Percentiles rank a stretch among this genome's conserved stretches.
Evolutionary conservation across 2,888 invertebrate species (phyloP).

Genomic region (Uropetala carovei): DNA sequence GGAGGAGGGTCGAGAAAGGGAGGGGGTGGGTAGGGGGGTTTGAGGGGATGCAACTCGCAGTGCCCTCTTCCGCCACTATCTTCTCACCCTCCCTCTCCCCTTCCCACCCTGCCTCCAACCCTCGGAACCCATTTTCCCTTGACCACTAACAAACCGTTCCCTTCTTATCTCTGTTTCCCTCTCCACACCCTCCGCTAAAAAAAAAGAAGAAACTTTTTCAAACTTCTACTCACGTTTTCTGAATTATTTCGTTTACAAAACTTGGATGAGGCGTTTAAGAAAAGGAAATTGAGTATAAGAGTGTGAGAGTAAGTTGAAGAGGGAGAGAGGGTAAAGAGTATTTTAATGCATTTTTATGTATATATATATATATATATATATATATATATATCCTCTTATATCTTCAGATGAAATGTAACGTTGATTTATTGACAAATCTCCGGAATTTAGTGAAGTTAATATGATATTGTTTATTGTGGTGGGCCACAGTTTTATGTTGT

Average conservation of each 20-base stretch:
- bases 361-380: no score
- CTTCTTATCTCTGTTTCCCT: not conserved
- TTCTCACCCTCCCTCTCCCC: not conserved
- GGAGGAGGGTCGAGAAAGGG: not conserved
- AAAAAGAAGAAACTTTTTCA: not conserved
- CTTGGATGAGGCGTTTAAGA: not conserved
- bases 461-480: no score
- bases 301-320: no score
- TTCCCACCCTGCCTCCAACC: not conserved
- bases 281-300: no score
- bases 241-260: not conserved
- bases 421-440: no score
- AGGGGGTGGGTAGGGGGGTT: not conserved
- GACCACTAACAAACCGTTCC: constrained; percentile 6
- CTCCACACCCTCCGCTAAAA: not conserved
- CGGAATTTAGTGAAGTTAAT: no score
- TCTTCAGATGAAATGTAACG: no score
- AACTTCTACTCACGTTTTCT: not conserved
- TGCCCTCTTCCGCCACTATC: not conserved
- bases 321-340: no score
- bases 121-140: not conserved
- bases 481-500: no score
- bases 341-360: no score
- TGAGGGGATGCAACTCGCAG: not conserved
- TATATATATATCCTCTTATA: no score